phyloP scores from a whole-genome alignment of 2,113 vertebrate species.

The Callaeas wilsoni region DNA sequence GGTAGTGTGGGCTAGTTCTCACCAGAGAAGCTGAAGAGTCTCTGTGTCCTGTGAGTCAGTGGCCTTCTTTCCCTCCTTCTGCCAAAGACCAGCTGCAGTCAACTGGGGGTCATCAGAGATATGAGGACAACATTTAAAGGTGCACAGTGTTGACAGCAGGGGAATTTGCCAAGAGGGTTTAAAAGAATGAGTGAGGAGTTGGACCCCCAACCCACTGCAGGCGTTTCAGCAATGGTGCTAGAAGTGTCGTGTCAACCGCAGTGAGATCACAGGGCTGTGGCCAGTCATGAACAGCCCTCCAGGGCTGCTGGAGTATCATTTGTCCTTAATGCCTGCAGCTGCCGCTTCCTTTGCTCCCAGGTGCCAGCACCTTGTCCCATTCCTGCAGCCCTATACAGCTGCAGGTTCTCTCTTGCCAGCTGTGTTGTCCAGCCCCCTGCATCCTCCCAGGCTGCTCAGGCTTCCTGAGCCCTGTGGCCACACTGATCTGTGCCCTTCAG shows the following conservation, averaged over 20 bases:
- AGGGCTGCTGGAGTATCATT: neutral
- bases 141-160: rapidly evolving
- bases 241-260: neutral
- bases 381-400: neutral
- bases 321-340: neutral
- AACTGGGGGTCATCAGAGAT: neutral
- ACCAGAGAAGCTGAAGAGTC: neutral
- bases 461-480: neutral
- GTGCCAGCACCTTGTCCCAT: neutral
- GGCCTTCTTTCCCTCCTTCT: neutral
- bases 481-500: neutral
- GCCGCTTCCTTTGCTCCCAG: neutral
- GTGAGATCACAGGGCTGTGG: rapidly evolving
- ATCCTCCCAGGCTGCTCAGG: neutral
- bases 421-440: neutral
- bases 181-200: neutral
- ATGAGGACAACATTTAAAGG: neutral
- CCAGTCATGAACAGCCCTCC: neutral
- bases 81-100: neutral
- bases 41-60: neutral
- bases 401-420: neutral
- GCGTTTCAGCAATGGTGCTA: neutral
- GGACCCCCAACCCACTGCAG: neutral
- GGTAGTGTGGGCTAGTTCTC: neutral
- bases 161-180: neutral